phyloP scores from a whole-genome alignment of 2,888 invertebrate genomes.

The Hemicrepidius hirtus region DNA sequence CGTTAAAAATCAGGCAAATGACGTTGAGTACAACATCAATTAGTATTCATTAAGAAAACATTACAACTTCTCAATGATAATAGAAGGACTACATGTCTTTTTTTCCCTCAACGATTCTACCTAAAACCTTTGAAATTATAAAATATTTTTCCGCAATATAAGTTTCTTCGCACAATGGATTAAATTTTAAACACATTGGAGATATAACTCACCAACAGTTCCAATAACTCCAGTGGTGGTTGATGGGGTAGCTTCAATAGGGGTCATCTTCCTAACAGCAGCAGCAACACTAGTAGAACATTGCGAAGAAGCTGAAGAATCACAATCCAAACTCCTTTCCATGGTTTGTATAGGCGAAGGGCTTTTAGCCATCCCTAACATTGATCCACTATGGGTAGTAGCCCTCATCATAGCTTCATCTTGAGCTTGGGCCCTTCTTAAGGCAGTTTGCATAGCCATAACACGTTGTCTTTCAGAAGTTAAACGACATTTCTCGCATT shows the following conservation, averaged over 20 bases:
- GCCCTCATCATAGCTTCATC: constrained; percentile 79
- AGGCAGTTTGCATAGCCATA: constrained; percentile 92
- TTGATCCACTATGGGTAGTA: constrained; percentile 57
- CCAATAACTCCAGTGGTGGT: constrained; percentile 70
- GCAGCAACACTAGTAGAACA: constrained; percentile 73
- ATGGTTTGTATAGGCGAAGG: constrained; percentile 70
- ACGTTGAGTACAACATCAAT: too few relatives aligned
- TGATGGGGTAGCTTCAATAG: constrained; percentile 70
- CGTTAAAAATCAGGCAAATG: too few relatives aligned
- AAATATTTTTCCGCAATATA: too few relatives aligned
- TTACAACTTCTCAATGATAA: too few relatives aligned
- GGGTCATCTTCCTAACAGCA: constrained; percentile 71
- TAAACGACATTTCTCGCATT: constrained; percentile 89
- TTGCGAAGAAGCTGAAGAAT: constrained; percentile 79
- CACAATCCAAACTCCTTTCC: constrained; percentile 71
- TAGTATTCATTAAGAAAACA: too few relatives aligned
- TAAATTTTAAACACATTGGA: too few relatives aligned
- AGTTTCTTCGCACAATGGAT: too few relatives aligned
- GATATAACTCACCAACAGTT: constrained; percentile 62
- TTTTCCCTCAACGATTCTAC: too few relatives aligned
- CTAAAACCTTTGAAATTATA: too few relatives aligned
- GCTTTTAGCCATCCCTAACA: constrained; percentile 66
- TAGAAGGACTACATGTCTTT: too few relatives aligned
- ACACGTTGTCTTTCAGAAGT: constrained; percentile 91
- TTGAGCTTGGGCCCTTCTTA: constrained; percentile 88